A percentile compares a stretch with the other conserved stretches of the same genome.
Evolutionary conservation across 2,888 invertebrate species (phyloP).

Genomic region (Polymixis lichenea): DNA sequence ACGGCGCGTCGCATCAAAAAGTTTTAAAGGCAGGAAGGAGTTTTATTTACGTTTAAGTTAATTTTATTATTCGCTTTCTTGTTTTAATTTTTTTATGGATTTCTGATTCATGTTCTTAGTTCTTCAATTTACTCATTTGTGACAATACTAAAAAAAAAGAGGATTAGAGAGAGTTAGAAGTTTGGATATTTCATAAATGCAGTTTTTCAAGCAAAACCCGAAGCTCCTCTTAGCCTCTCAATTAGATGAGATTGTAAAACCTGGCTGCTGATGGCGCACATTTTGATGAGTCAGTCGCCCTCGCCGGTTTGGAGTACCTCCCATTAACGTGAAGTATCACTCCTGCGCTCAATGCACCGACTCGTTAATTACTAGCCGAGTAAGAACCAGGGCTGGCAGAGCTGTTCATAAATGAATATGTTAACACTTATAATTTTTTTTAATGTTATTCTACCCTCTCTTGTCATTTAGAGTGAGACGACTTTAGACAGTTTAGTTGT

Average conservation of each 20-base stretch:
- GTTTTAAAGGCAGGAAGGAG: too few relatives aligned
- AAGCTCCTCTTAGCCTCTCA: neutral
- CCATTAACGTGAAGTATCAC: constrained; percentile 57
- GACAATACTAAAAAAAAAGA: neutral
- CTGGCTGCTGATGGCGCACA: constrained; percentile 12
- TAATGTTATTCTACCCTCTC: neutral
- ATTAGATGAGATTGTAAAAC: constrained; percentile 30
- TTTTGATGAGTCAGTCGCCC: constrained; percentile 15
- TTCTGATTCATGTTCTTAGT: neutral
- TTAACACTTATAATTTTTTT: neutral
- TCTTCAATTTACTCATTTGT: neutral
- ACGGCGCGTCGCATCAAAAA: too few relatives aligned
- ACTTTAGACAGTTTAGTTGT: neutral
- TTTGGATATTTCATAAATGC: neutral
- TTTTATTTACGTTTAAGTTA: too few relatives aligned
- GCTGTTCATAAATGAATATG: neutral
- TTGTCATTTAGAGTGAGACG: neutral
- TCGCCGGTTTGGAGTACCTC: neutral
- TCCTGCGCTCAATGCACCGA: constrained; percentile 34
- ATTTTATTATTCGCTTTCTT: neutral
- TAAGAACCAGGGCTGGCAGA: constrained; percentile 49
- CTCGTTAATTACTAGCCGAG: constrained; percentile 60
- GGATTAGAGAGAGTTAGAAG: neutral
- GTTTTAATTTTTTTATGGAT: neutral
- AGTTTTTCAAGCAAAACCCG: neutral